phyloP scores from a whole-genome alignment of 2,797 vertebrate species.

The Megalops cyprinoides region DNA sequence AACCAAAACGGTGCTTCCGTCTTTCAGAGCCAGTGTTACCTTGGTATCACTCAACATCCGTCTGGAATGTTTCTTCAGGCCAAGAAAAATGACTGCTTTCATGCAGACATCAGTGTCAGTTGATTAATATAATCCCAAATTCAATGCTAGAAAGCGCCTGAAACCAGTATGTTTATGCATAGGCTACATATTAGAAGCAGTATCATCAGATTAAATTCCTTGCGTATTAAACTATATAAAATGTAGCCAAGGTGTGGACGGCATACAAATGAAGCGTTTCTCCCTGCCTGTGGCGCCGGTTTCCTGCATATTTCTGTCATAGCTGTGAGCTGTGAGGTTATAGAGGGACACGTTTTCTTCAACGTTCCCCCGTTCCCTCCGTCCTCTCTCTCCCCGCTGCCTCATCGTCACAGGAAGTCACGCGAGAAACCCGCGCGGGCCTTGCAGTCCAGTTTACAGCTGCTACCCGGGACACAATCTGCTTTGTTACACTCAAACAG shows the following conservation, averaged over 20 bases:
- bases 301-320: neutral
- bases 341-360: neutral
- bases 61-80: neutral
- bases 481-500: neutral
- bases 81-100: neutral
- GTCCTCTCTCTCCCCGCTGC: neutral
- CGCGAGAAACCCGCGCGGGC: too few relatives aligned
- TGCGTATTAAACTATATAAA: neutral
- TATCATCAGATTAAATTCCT: neutral
- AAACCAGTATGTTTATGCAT: neutral
- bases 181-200: neutral
- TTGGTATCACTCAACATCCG: neutral
- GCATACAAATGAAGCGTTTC: constrained; percentile 3
- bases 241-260: neutral
- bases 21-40: constrained; percentile 18
- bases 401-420: neutral
- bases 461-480: neutral
- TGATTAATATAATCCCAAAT: neutral
- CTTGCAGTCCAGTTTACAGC: neutral
- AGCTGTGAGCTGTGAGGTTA: constrained; percentile 12
- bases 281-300: neutral
- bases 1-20: neutral
- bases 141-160: neutral
- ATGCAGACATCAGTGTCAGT: neutral
- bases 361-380: neutral